These are phyloP conservation scores for Odocoileus hemionus DNA, from an alignment of 2,113 vertebrate genomes.

Conservation along the genomic window DNA sequence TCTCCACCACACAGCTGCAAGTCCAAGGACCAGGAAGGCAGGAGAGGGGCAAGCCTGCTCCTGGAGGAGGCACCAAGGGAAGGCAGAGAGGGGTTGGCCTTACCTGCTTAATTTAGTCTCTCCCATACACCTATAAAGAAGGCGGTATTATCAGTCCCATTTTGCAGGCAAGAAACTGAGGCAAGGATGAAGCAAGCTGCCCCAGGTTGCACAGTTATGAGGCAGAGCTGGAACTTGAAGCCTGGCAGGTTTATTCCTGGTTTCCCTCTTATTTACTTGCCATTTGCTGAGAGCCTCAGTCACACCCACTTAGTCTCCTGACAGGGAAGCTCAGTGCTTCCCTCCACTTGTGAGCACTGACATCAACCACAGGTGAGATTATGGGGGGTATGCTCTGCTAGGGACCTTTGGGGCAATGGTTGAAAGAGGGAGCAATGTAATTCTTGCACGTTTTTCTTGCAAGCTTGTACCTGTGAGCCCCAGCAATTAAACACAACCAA, in stretches of 20 bases:
- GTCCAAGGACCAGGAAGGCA: rapidly evolving
- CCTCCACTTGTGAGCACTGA: not conserved
- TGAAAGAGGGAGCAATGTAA: not conserved
- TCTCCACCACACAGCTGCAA: not conserved
- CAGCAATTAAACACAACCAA: not conserved
- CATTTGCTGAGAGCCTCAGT: not conserved
- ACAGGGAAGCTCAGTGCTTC: not conserved
- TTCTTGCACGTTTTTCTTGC: not conserved
- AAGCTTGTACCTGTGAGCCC: not conserved
- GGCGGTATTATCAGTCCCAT: not conserved
- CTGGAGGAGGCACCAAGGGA: not conserved
- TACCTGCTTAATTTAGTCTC: not conserved
- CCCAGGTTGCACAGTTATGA: not conserved
- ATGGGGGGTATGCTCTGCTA: rapidly evolving
- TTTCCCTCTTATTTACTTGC: not conserved
- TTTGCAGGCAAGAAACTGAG: not conserved
- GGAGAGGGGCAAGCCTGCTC: not conserved
- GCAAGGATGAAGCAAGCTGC: not conserved
- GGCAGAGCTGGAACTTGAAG: not conserved
- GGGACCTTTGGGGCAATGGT: not conserved
- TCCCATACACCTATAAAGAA: not conserved
- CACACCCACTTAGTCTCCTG: not conserved
- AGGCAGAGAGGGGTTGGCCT: rapidly evolving
- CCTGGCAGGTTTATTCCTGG: not conserved
- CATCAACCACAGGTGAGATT: not conserved